Conservation (phyloP, 2,888 invertebrate genomes). For the Protophormia terraenovae region DNA sequence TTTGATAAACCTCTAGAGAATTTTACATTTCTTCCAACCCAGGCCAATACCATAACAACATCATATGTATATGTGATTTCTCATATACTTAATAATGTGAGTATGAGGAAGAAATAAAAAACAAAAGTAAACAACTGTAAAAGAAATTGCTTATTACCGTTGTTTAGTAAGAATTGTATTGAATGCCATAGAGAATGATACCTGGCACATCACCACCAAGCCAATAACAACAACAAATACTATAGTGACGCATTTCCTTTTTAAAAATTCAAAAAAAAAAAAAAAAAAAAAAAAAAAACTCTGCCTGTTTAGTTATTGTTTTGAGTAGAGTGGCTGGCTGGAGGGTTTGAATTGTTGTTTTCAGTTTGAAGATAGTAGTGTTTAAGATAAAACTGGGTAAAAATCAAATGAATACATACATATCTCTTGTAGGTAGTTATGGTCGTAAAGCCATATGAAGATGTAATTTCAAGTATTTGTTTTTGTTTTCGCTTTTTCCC, state of each 20-base stretch:
- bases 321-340: not conserved
- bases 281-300: not conserved
- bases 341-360: not conserved
- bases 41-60: not conserved
- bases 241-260: slow-evolving; percentile 60
- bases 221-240: not conserved
- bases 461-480: not conserved
- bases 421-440: not conserved
- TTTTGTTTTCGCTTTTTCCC: not conserved
- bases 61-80: not conserved
- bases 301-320: not conserved
- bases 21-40: not conserved
- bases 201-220: not conserved
- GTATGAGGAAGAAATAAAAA: not conserved
- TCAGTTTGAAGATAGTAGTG: not conserved
- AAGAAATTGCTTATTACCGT: slow-evolving; percentile 63
- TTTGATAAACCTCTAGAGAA: not conserved
- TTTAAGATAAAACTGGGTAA: slow-evolving; percentile 18
- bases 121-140: slow-evolving; percentile 18
- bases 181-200: slow-evolving; percentile 2
- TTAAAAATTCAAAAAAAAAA: slow-evolving; percentile 3
- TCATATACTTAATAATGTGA: too few relatives aligned
- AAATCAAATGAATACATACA: slow-evolving; percentile 41
- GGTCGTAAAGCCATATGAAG: not conserved
- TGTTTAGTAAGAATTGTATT: not conserved